phyloP scores from a whole-genome alignment of 2,113 vertebrate genomes.

The Coryphaenoides rupestris region DNA sequence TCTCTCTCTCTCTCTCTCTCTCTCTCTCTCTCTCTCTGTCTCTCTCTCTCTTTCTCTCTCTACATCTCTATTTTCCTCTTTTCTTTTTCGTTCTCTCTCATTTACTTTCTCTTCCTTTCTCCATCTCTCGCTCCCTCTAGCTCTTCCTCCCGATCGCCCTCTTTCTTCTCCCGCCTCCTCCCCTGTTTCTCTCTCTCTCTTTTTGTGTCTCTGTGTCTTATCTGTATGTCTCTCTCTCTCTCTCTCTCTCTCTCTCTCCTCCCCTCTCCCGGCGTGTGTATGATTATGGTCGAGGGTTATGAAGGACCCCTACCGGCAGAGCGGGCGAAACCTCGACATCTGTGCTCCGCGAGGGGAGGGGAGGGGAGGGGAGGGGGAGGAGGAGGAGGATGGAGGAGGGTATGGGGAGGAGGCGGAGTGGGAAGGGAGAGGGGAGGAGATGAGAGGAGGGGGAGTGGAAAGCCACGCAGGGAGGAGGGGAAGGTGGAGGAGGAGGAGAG shows the following conservation, averaged over 20 bases:
- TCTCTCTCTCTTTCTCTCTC: too few species aligned
- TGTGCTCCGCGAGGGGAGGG: constrained; percentile 59
- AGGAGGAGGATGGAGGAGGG: constrained; percentile 28
- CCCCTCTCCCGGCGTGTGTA: constrained; percentile 53
- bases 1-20: background rate
- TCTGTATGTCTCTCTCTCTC: constrained; percentile 11
- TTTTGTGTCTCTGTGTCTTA: constrained; percentile 27
- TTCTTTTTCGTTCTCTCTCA: too few species aligned
- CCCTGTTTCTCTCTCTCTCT: too few species aligned
- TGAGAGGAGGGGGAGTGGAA: constrained; percentile 44
- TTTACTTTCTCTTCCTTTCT: too few species aligned
- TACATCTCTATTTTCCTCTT: too few species aligned
- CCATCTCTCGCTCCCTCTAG: too few species aligned
- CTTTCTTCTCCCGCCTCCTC: constrained; percentile 45
- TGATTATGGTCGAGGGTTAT: constrained; percentile 73
- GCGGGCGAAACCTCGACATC: constrained; percentile 78
- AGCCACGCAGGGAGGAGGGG: constrained; percentile 10
- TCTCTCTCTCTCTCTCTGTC: too few species aligned
- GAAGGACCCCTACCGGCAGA: constrained; percentile 83
- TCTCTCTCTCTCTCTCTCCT: constrained; percentile 35
- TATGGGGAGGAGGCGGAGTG: constrained; percentile 38
- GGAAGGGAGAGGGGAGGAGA: constrained; percentile 34
- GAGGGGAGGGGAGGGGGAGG: constrained; percentile 37
- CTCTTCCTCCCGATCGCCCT: too few species aligned
- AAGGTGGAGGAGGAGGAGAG: constrained; percentile 28